These are phyloP conservation scores for Picathartes gymnocephalus DNA, from an alignment of 2,113 vertebrate species.

Conservation along the genomic window DNA sequence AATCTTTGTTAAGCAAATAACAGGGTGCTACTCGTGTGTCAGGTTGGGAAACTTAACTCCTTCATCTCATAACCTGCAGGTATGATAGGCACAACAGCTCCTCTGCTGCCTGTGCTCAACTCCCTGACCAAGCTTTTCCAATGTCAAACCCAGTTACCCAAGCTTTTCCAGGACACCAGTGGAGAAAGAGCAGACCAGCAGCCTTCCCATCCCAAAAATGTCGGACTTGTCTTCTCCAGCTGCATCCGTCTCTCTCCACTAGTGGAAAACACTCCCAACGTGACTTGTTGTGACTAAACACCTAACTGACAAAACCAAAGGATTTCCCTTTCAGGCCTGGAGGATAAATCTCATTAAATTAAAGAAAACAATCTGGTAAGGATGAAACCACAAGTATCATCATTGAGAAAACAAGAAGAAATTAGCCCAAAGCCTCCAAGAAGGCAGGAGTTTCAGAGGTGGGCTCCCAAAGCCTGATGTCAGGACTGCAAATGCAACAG, in stretches of 20 bases:
- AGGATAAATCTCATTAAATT: not conserved
- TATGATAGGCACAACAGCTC: constrained; percentile 31
- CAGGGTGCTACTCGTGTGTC: constrained; percentile 23
- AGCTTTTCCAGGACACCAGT: not conserved
- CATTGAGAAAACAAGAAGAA: not conserved
- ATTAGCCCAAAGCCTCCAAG: not conserved
- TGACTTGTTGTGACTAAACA: constrained; percentile 2
- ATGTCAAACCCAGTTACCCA: not conserved
- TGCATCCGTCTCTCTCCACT: not conserved
- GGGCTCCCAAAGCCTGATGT: not conserved
- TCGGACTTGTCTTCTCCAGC: not conserved
- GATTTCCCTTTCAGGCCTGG: constrained; percentile 29
- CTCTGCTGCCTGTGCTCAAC: not conserved
- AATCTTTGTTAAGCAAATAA: constrained; percentile 63
- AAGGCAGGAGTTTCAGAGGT: not conserved
- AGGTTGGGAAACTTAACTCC: constrained; percentile 49
- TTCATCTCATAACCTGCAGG: constrained; percentile 16
- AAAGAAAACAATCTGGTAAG: not conserved
- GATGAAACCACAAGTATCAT: not conserved
- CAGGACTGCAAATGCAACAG: not conserved
- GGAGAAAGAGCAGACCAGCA: not conserved
- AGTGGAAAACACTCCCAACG: not conserved
- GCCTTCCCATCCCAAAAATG: not conserved
- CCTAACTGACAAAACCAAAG: constrained; percentile 19
- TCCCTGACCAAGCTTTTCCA: not conserved